phyloP scores from a whole-genome alignment of 1,140 invertebrate genomes.

The Drosophila virilis region DNA sequence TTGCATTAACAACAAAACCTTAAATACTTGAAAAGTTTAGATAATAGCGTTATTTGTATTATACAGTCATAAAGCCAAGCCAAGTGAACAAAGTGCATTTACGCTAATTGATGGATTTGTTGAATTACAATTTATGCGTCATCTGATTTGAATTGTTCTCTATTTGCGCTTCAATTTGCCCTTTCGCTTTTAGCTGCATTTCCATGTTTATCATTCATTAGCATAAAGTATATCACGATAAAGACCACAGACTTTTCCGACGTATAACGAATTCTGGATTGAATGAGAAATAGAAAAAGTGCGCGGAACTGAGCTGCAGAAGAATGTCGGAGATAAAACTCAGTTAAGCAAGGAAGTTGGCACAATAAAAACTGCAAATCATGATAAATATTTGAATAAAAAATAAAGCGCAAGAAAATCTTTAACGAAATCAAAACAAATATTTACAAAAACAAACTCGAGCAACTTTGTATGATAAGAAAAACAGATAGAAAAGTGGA shows the following conservation, averaged over 20 bases:
- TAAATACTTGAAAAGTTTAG: too few species aligned
- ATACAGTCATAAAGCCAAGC: not conserved
- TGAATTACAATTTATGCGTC: conserved; percentile 28
- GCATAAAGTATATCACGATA: not conserved
- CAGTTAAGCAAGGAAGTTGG: not conserved
- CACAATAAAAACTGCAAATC: not conserved
- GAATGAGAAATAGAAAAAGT: not conserved
- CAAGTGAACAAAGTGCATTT: not conserved
- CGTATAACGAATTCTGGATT: not conserved
- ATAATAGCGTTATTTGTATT: not conserved
- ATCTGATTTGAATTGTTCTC: conserved; percentile 1
- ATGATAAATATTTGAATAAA: not conserved
- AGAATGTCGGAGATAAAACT: not conserved
- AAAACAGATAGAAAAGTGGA: not conserved
- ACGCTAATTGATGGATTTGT: not conserved
- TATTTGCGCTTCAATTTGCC: conserved; percentile 18
- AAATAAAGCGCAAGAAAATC: too few species aligned
- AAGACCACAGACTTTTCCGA: not conserved
- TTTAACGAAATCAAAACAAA: not conserved
- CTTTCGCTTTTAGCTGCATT: conserved; percentile 35
- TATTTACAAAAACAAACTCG: not conserved
- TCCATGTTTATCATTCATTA: conserved; percentile 13
- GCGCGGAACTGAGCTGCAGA: too few species aligned
- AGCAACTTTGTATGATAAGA: not conserved
- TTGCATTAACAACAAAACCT: too few species aligned